A percentile compares a stretch with the other conserved stretches of the same genome.
Evolutionary conservation across 1,140 invertebrate species (phyloP).

Genomic region (Mesaphorura yosii): DNA sequence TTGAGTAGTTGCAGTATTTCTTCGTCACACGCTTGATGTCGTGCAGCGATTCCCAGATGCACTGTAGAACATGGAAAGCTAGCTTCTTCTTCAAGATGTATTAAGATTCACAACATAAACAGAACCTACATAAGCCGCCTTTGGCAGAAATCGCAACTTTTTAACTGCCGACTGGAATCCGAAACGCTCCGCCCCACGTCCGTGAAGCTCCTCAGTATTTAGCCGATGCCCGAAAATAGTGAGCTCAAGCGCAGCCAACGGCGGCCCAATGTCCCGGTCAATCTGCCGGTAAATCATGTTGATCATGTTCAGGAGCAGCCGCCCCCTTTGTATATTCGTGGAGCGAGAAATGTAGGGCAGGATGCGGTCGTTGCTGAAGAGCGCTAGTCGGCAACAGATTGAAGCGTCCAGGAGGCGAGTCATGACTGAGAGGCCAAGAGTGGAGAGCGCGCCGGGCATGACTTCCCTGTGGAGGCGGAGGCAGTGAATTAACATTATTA

Average conservation of each 20-base stretch:
- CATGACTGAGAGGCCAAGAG: conserved; percentile 38
- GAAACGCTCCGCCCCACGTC: conserved; percentile 38
- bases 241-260: conserved; percentile 44
- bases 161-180: conserved; percentile 26
- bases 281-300: conserved; percentile 38
- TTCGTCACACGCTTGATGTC: neutral
- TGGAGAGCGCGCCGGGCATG: conserved; percentile 40
- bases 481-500: conserved; percentile 10
- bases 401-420: conserved; percentile 34
- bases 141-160: neutral
- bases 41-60: neutral
- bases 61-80: neutral
- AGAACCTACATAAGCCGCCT: neutral
- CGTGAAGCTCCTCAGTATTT: conserved; percentile 42
- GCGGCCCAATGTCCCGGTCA: conserved; percentile 37
- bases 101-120: neutral
- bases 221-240: conserved; percentile 48
- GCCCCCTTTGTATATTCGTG: conserved; percentile 36
- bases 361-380: conserved; percentile 2
- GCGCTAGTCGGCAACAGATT: conserved; percentile 28
- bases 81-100: too few species aligned
- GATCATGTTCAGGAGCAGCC: conserved; percentile 39
- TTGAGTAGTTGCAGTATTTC: conserved; percentile 10
- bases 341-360: conserved; percentile 10
- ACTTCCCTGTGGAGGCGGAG: conserved; percentile 47